Base-by-base conservation (phyloP, 2,888 invertebrate species). In the Crepidodera aurea region DNA sequence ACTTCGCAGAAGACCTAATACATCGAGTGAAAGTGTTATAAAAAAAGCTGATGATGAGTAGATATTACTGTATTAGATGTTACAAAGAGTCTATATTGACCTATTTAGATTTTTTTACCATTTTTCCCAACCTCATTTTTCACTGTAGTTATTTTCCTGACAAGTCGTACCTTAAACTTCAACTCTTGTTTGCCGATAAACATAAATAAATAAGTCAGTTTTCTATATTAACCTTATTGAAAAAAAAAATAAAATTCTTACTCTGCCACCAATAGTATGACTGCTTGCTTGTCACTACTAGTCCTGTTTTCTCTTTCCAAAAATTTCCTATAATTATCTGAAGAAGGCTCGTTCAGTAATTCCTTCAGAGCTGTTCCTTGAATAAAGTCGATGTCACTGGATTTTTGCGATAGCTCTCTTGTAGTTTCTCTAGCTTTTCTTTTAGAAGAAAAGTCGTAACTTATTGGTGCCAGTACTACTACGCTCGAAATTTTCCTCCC, bases 401-500 rank as follows among this genome's bases (percentile, higher is more conserved):
- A 51, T 46, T 82, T 82, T 56, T 81, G 79, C 0, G 59, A 54
- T 4, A 59, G 16, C 15, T 63, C 54, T 51, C 59, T 55, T 2
- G 62, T 50, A n/a, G 62, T 59, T 60, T 86, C 83, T 69, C 88
- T 82, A 74, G 87, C 84, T 56, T 82, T 81, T 71, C 88, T 83
- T 42, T 80, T 82, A 64, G 72, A 80, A 22, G 78, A 73, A 70
- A 84, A 85, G 75, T 87, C 88, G 60, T 91, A 90, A 77, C 91
- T 89, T 1, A 93, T 91, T 0, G 93, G 93, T 1, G 93, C 93
- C 65, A 94, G 79, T 1, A 93, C 92, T 1, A 94, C 93, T 1
- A 94, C 93, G 75, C 93, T 93, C 7, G 91, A 88, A n/a, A 94
- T 88, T 76, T 86, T 88, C 74, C 90, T 89, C 48, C 91, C 92